Evolutionary conservation across 2,888 invertebrate genomes (phyloP), one percentile per base, ranked within the genome.

Genomic region (Fragum fragum): DNA sequence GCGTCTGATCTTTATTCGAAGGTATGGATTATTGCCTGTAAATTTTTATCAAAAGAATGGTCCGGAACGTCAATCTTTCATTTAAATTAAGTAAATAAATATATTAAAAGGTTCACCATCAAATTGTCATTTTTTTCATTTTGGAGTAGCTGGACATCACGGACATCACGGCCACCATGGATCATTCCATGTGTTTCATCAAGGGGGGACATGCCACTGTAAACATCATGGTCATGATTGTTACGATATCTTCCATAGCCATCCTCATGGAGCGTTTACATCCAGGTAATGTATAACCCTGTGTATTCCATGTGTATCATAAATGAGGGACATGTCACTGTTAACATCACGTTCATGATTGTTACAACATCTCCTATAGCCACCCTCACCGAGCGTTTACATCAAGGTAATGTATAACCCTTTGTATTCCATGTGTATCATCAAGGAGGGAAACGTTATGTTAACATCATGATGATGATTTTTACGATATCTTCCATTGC

Each of bases 341-440:
- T 63, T n/a, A 26, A 39, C 63, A 63, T 39, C 63, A 63, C 21
- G 63, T n/a, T 5, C 36, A 63, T 29, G 63, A 63, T 39, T 63
- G 63, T 36, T 9, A 63, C 39, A 21, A 63, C 7, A 36, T 63
- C 9, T 36, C 36, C 29, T 7, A 16, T 6, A n/a, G n/a, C 18
- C 16, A 39, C 18, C 63, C 26, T 3, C 63, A 32, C 21, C 16
- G 7, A 6, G 36, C 32, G n/a, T 63, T 63, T 39, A 66, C 63
- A 7, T 21, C 63, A 7, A 32, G 39, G 63, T 63, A 63, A 28
- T 61, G 1, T 61, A 6, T n/a, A n/a, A n/a, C n/a, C n/a, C n/a
- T n/a, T n/a, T n/a, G n/a, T n/a, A n/a, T n/a, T 53, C 53, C 53
- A 53, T 53, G 53, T 53, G 9, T 21, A 53, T 21, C n/a, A 53